Conservation (phyloP, 2,113 vertebrate species). For the Sturnira hondurensis region DNA sequence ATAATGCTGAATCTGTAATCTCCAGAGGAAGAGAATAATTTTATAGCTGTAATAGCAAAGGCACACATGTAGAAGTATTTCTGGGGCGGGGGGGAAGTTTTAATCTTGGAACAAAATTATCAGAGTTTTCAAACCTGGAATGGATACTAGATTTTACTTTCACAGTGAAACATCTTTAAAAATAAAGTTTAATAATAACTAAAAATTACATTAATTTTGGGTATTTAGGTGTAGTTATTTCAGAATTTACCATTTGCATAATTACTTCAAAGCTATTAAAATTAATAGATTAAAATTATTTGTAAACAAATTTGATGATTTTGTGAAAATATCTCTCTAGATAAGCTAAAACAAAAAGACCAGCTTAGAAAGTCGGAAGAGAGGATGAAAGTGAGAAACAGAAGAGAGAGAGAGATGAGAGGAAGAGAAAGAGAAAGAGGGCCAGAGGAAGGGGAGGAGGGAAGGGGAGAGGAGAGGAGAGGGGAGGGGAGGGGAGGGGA, state of each 20-base stretch:
- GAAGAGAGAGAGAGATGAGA: fast-evolving
- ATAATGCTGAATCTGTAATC: not conserved
- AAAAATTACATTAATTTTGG: not conserved
- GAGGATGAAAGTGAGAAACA: fast-evolving
- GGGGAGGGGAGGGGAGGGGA: fast-evolving
- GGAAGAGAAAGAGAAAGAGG: fast-evolving
- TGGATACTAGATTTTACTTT: not conserved
- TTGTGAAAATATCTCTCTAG: not conserved
- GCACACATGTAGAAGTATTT: not conserved
- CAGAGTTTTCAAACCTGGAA: not conserved
- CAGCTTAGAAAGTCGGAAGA: not conserved
- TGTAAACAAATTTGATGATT: not conserved
- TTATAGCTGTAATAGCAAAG: not conserved
- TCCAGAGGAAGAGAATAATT: not conserved
- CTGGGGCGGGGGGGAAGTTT: not conserved
- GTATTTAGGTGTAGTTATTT: not conserved
- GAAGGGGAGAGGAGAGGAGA: fast-evolving
- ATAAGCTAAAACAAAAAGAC: not conserved
- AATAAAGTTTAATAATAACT: not conserved
- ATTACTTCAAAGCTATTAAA: not conserved
- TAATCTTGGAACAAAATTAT: not conserved
- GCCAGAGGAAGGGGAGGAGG: too few species aligned
- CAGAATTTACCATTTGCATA: not conserved
- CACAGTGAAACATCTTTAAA: not conserved
- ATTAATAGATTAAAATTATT: not conserved